Base-by-base conservation (phyloP, 2,797 vertebrate genomes). In the Aplochiton taeniatus region DNA sequence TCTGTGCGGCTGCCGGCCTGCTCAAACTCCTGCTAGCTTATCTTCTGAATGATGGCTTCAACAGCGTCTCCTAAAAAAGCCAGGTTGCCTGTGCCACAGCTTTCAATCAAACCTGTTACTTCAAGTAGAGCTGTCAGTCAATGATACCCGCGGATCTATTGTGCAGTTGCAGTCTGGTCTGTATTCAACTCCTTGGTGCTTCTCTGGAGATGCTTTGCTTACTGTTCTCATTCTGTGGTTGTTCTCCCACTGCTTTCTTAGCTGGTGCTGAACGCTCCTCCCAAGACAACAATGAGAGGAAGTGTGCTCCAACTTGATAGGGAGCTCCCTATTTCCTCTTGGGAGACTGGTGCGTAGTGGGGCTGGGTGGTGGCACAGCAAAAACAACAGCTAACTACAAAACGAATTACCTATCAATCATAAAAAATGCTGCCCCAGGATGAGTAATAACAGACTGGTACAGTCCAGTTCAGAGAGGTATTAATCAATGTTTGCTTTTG, bases 231-330 rank as follows among this genome's bases (percentile, higher is more conserved):
- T 58, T 74, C 47, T 11, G 6, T 41, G 58, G 57, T 61, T 64
- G 62, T 58, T 74, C 54, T 65, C 52, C 31, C 13, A 46, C 6
- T 48, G n/a, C 65, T 77, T 78, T 82, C 85, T 85, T 82, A 63
- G 70, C 66, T 57, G 44, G 51, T 48, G 49, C 65, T 73, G 59
- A 68, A 66, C 74, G 78, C 62, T 68, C 74, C 78, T 74, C 70
- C 72, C 78, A 82, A 81, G 83, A 81, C 72, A 81, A 79, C 68
- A 82, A 81, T 59, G 57, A 62, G 62, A 80, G 85, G 85, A 87
- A 83, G 72, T 77, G 69, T 87, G 85, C 52, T 71, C 63, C 18
- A 55, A 64, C 70, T 83, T 78, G 85, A 85, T 85, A 83, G 55
- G 31, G 6, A 57, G 63, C 52, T 18, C 8, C 58, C 70, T 47